These are phyloP conservation scores for Apocheima hispidaria DNA, from an alignment of 2,888 invertebrate genomes.

Conservation along the genomic window DNA sequence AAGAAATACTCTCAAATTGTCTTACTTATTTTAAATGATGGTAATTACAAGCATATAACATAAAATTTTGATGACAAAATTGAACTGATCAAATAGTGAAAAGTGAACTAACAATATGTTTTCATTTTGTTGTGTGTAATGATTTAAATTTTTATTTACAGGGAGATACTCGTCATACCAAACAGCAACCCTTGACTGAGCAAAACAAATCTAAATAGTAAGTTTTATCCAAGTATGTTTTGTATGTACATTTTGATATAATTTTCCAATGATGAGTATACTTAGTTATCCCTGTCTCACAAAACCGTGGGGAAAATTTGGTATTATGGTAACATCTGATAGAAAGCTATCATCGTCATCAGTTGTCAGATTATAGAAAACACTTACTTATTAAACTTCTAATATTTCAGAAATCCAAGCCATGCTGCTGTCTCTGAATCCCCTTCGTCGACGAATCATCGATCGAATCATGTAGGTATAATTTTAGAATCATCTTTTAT, in stretches of 20 bases:
- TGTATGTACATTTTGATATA: too few relatives aligned
- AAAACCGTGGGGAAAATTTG: slow-evolving; percentile 68
- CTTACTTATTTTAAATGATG: slow-evolving; percentile 43
- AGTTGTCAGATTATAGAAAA: not conserved
- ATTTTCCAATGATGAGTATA: slow-evolving; percentile 60
- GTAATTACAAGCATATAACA: slow-evolving; percentile 68
- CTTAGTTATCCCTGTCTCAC: slow-evolving; percentile 76
- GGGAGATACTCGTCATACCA: not conserved
- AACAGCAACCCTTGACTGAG: not conserved
- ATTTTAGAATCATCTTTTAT: not conserved
- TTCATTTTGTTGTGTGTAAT: not conserved
- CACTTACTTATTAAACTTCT: not conserved
- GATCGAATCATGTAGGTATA: not conserved
- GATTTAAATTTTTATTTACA: not conserved
- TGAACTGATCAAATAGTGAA: slow-evolving; percentile 47
- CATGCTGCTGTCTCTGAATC: not conserved
- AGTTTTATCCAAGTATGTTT: not conserved
- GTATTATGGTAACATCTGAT: slow-evolving; percentile 68
- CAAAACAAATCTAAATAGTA: not conserved
- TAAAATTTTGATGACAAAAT: slow-evolving; percentile 53
- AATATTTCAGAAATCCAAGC: slow-evolving; percentile 7
- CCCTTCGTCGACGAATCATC: too few relatives aligned
- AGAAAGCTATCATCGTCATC: not conserved
- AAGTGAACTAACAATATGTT: not conserved
- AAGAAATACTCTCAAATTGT: not conserved